Conservation (phyloP, 2,113 vertebrate genomes). For the Scomber japonicus region DNA sequence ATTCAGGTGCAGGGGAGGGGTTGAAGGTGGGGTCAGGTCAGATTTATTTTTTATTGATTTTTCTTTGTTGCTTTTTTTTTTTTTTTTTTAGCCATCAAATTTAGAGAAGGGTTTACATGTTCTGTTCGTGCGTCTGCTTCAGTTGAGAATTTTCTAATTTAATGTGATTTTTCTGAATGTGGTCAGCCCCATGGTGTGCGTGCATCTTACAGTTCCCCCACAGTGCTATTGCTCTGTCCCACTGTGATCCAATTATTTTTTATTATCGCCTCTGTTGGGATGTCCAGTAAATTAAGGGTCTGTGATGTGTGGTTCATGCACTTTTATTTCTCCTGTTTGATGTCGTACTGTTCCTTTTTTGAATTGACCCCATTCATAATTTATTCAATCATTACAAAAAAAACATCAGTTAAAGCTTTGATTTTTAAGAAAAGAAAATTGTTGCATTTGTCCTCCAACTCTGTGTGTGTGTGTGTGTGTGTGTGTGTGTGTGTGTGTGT, state of each 20-base stretch:
- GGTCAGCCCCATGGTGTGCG: not conserved
- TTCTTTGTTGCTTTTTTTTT: not conserved
- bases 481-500: slow-evolving; percentile 5
- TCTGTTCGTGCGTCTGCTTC: slow-evolving; percentile 10
- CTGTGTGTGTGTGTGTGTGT: not conserved
- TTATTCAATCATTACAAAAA: slow-evolving; percentile 50
- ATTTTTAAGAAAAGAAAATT: not conserved
- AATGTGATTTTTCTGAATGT: slow-evolving; percentile 35
- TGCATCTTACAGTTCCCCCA: slow-evolving; percentile 17
- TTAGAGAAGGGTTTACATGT: slow-evolving; percentile 36
- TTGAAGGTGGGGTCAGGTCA: slow-evolving; percentile 16
- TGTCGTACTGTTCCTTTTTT: slow-evolving; percentile 23
- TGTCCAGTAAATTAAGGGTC: slow-evolving; percentile 25
- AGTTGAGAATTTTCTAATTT: slow-evolving; percentile 43
- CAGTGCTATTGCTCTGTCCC: not conserved
- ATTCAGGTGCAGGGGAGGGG: slow-evolving; percentile 40
- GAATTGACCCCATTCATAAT: slow-evolving; percentile 42
- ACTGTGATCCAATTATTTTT: not conserved
- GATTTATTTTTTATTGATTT: slow-evolving; percentile 45
- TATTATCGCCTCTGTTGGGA: slow-evolving; percentile 2
- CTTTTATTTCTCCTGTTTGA: slow-evolving; percentile 58
- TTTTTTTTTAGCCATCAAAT: slow-evolving; percentile 7
- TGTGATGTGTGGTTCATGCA: slow-evolving; percentile 63
- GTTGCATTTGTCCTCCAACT: not conserved
- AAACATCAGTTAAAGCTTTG: not conserved